Base-by-base conservation (phyloP, 2,113 vertebrate genomes). In the Agapornis roseicollis region DNA sequence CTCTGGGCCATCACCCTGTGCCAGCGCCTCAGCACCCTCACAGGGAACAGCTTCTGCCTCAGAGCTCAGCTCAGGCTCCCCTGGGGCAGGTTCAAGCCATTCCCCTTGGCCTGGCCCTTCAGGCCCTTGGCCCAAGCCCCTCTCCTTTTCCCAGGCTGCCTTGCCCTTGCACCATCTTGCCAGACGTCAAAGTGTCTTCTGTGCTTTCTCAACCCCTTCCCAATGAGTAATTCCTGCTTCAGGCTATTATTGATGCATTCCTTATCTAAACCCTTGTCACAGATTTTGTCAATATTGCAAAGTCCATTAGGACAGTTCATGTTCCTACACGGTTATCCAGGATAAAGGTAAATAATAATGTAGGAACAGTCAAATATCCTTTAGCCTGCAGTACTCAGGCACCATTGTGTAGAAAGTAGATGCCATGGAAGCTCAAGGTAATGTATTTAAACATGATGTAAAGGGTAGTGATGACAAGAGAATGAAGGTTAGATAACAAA, bases 391-490 rank as follows among this genome's bases (percentile, higher is more conserved):
- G 0, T 13, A 17, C 41, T 25, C 22, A 7, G 55, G 29, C 7
- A 18, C 1, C 19, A 11, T 0, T 5, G 35, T 35, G 23, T 7
- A 85, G 71, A 17, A 88, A 3, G 0, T 2, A 13, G 82, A 29
- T 39, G 42, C 29, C 39, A 20, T 9, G 14, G 56, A 53, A 94
- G 52, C 42, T 60, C 11, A n/a, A 80, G 42, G 55, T 46, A 89
- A 70, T 65, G 20, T 52, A 29, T 66, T 41, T 3, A 52, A 71
- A 53, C 31, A 1, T 3, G 55, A 52, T 9, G 50, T 63, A 61
- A 58, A 17, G 9, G 31, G 24, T 4, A 55, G 23, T 0, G 13
- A 53, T 2, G 28, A 31, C 35, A 69, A 28, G 12, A 77, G 22
- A 69, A 22, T 0, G 8, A 78, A 37, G 53, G 2, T 2, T 4